Percentiles rank a stretch among this genome's conserved stretches.
phyloP scores from a whole-genome alignment of 2,113 vertebrate species.

The Oryzias javanicus region DNA sequence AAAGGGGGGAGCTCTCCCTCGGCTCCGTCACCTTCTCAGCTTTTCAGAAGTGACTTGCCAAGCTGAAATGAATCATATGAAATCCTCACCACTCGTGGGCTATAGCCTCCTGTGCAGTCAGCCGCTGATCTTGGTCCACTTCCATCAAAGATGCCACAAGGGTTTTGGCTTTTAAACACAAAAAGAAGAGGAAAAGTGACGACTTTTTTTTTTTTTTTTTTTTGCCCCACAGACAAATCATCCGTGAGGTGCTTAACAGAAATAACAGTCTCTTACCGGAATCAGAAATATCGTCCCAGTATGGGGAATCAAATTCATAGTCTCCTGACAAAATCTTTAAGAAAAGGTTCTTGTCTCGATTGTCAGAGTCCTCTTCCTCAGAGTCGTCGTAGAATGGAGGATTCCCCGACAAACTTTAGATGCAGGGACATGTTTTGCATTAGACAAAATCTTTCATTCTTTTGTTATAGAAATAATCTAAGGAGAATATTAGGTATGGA shows the following conservation, averaged over 20 bases:
- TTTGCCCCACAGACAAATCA: background rate
- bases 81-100: conserved; percentile 89
- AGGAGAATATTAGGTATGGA: background rate
- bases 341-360: conserved; percentile 95
- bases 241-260: background rate
- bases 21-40: background rate
- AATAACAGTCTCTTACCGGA: conserved; percentile 78
- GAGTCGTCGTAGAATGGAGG: conserved; percentile 96
- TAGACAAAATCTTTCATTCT: background rate
- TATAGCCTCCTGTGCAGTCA: conserved; percentile 95
- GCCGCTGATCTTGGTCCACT: conserved; percentile 94
- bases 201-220: background rate
- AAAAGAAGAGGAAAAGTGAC: background rate
- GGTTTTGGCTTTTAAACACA: conserved; percentile 84
- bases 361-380: conserved; percentile 93
- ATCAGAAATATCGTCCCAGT: conserved; percentile 98
- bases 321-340: conserved; percentile 95
- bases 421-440: background rate
- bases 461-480: background rate
- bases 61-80: background rate
- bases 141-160: conserved; percentile 95
- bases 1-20: background rate
- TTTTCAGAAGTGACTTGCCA: too few relatives aligned
- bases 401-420: conserved; percentile 89
- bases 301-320: conserved; percentile 96